These are phyloP conservation scores for Antedon mediterranea DNA, from an alignment of 53 echinoderm and acorn worm genomes.

Conservation along the genomic window DNA sequence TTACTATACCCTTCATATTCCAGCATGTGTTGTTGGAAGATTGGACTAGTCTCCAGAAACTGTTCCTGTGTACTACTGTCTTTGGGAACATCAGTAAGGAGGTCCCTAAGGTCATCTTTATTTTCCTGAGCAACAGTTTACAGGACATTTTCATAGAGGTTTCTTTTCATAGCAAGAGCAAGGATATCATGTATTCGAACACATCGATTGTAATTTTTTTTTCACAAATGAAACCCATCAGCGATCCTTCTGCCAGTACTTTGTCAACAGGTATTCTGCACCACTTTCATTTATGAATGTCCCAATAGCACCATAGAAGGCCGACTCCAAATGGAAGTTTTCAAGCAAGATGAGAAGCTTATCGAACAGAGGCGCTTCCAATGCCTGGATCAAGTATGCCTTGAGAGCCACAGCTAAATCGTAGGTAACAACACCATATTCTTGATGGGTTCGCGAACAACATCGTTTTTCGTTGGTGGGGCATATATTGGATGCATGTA, in stretches of 20 bases:
- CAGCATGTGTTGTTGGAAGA: too few species aligned
- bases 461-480: conserved; percentile 23
- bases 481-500: conserved; percentile 32
- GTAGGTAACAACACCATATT: conserved; percentile 19
- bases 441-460: conserved; percentile 48
- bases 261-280: conserved; percentile 22
- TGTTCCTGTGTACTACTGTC: too few species aligned
- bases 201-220: conserved; percentile 48
- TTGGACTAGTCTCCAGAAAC: too few species aligned
- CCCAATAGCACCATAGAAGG: conserved; percentile 38
- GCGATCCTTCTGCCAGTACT: conserved; percentile 49
- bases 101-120: too few species aligned
- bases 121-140: too few species aligned
- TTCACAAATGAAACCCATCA: conserved; percentile 30
- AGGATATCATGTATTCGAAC: conserved; percentile 33
- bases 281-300: conserved; percentile 35
- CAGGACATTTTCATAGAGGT: too few species aligned
- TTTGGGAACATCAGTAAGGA: too few species aligned
- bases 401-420: conserved; percentile 48
- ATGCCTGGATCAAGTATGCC: conserved; percentile 27
- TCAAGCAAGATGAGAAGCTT: conserved; percentile 46
- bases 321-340: conserved; percentile 38
- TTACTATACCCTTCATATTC: too few species aligned
- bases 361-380: conserved; percentile 36
- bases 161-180: conserved; percentile 32